Percentiles rank a stretch among this genome's conserved stretches.
These are phyloP conservation scores for Troides helena DNA, from an alignment of 2,888 invertebrate genomes.

Conservation along the genomic window DNA sequence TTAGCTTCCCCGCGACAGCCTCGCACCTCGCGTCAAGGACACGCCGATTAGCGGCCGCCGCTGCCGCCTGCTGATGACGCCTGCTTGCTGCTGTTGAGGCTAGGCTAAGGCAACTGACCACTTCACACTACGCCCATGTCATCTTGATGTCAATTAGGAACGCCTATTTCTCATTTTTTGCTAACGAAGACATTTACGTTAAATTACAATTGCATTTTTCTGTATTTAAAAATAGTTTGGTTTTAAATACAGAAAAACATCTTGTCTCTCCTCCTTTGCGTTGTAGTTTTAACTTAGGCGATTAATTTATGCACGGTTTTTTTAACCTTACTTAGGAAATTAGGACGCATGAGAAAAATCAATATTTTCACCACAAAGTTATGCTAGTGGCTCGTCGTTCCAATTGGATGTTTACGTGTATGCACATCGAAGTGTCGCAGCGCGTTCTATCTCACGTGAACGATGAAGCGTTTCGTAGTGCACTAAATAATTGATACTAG, in stretches of 20 bases:
- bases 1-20: constrained; percentile 33
- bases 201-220: too few relatives aligned
- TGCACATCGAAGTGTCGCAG: background rate
- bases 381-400: constrained; percentile 37
- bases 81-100: too few relatives aligned
- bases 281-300: too few relatives aligned
- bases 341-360: constrained; percentile 68
- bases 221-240: too few relatives aligned
- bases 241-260: too few relatives aligned
- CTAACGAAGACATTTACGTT: too few relatives aligned
- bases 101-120: too few relatives aligned
- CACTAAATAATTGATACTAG: constrained; percentile 3
- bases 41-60: constrained; percentile 42
- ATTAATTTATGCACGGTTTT: background rate
- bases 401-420: constrained; percentile 36
- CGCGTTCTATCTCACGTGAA: background rate
- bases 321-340: constrained; percentile 32
- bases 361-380: constrained; percentile 59
- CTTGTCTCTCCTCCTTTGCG: too few relatives aligned
- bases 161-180: too few relatives aligned
- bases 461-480: background rate
- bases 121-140: too few relatives aligned
- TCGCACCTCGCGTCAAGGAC: constrained; percentile 43
- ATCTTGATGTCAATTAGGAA: too few relatives aligned
- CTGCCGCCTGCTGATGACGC: too few relatives aligned